Evolutionary conservation across 1,140 invertebrate genomes (phyloP).

Genomic region (Trissolcus basalis): DNA sequence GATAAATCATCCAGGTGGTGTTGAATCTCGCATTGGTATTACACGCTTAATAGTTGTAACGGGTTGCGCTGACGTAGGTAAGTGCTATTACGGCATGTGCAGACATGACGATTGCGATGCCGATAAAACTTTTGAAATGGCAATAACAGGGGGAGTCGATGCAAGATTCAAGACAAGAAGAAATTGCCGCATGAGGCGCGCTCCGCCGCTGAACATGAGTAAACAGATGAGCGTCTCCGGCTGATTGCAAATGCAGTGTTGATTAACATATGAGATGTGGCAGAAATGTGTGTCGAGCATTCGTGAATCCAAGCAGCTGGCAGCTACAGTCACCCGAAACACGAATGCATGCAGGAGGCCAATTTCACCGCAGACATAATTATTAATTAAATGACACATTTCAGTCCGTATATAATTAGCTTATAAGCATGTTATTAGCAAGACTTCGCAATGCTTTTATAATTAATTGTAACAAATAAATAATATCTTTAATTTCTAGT

Average conservation of each 20-base stretch:
- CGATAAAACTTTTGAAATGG: slow-evolving; percentile 46
- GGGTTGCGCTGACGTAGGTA: slow-evolving; percentile 36
- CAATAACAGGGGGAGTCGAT: slow-evolving; percentile 13
- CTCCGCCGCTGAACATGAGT: too few species aligned
- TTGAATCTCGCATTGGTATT: slow-evolving; percentile 24
- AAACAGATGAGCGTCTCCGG: slow-evolving; percentile 58
- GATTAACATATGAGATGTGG: slow-evolving; percentile 62
- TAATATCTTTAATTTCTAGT: too few species aligned
- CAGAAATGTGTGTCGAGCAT: slow-evolving; percentile 51
- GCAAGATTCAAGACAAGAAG: slow-evolving; percentile 32
- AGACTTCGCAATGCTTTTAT: too few species aligned
- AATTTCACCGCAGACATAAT: slow-evolving; percentile 17
- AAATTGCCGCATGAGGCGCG: slow-evolving; percentile 54
- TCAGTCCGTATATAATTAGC: not conserved
- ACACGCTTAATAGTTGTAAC: slow-evolving; percentile 50
- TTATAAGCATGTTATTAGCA: too few species aligned
- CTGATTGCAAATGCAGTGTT: slow-evolving; percentile 61
- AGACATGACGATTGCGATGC: slow-evolving; percentile 53
- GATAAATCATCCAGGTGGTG: slow-evolving; percentile 25
- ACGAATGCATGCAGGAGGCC: slow-evolving; percentile 6
- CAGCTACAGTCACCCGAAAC: slow-evolving; percentile 31
- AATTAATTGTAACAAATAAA: too few species aligned
- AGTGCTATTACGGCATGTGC: slow-evolving; percentile 45
- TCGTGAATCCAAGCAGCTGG: slow-evolving; percentile 48
- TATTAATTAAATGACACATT: slow-evolving; percentile 39